phyloP scores from a whole-genome alignment of 1,140 invertebrate species.

The Philotrypesis tridentata region DNA sequence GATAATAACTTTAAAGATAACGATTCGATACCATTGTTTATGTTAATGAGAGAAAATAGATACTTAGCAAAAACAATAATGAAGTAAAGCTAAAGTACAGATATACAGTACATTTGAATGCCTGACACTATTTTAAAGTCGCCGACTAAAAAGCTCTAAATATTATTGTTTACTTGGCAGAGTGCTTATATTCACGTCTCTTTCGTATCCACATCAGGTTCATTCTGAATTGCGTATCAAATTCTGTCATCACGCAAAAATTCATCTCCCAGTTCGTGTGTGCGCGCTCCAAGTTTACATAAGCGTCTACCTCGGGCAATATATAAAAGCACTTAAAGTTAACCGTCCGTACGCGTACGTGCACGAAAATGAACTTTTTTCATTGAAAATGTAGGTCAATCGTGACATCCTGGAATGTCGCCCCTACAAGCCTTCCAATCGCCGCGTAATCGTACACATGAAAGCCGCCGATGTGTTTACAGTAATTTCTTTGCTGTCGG shows the following conservation, averaged over 20 bases:
- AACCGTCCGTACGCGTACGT: background rate
- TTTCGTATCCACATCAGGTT: too few relatives aligned
- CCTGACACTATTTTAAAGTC: background rate
- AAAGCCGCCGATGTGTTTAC: background rate
- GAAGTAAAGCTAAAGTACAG: too few relatives aligned
- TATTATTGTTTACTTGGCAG: too few relatives aligned
- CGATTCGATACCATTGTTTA: too few relatives aligned
- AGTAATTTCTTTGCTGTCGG: background rate
- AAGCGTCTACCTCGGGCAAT: background rate
- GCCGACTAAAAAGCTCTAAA: too few relatives aligned
- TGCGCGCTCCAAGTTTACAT: background rate
- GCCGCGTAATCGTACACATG: background rate
- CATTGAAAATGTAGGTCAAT: background rate
- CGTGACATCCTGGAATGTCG: background rate
- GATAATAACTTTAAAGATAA: too few relatives aligned
- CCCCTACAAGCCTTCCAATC: background rate
- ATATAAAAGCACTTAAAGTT: background rate
- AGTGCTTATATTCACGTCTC: too few relatives aligned
- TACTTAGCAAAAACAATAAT: too few relatives aligned
- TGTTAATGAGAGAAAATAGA: too few relatives aligned
- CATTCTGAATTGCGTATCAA: background rate
- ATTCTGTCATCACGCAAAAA: background rate
- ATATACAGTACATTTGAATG: too few relatives aligned
- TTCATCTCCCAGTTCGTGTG: background rate
- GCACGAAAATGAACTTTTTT: constrained; percentile 20